These are phyloP conservation scores for Botia almorhae DNA, from an alignment of 2,797 vertebrate species.

Conservation along the genomic window DNA sequence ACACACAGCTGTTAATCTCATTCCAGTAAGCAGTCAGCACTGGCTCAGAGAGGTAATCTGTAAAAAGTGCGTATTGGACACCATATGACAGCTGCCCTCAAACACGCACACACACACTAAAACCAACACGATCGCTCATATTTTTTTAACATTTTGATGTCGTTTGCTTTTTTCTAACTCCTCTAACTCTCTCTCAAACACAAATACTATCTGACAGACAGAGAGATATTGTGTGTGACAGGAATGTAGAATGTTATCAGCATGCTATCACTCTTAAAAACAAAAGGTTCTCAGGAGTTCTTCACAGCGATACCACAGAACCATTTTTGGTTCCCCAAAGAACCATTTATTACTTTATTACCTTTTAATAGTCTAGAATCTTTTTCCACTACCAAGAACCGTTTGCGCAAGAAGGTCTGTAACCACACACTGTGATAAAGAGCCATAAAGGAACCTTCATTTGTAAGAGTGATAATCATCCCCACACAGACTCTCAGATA, in stretches of 20 bases:
- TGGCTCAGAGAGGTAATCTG: conserved; percentile 80
- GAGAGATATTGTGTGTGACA: background rate
- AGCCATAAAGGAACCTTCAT: too few relatives aligned
- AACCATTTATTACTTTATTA: too few relatives aligned
- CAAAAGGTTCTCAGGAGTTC: too few relatives aligned
- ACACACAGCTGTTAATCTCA: conserved; percentile 73
- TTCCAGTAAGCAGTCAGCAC: conserved; percentile 79
- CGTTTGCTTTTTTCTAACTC: conserved; percentile 29
- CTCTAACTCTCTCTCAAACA: conserved; percentile 1
- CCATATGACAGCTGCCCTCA: conserved; percentile 70
- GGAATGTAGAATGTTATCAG: background rate
- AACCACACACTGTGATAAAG: too few relatives aligned
- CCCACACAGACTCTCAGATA: too few relatives aligned
- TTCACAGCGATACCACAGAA: background rate
- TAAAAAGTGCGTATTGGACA: conserved; percentile 76
- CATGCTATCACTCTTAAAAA: too few relatives aligned
- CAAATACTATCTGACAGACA: background rate
- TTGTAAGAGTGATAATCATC: too few relatives aligned
- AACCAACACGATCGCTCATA: conserved; percentile 36
- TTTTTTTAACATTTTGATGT: conserved; percentile 19
- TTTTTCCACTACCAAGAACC: too few relatives aligned
- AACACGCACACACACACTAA: conserved; percentile 53
- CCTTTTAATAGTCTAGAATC: too few relatives aligned
- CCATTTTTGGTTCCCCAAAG: background rate
- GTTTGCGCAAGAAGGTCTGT: too few relatives aligned